Base-by-base conservation (phyloP, 2,888 invertebrate genomes). In the Euproctis similis region DNA sequence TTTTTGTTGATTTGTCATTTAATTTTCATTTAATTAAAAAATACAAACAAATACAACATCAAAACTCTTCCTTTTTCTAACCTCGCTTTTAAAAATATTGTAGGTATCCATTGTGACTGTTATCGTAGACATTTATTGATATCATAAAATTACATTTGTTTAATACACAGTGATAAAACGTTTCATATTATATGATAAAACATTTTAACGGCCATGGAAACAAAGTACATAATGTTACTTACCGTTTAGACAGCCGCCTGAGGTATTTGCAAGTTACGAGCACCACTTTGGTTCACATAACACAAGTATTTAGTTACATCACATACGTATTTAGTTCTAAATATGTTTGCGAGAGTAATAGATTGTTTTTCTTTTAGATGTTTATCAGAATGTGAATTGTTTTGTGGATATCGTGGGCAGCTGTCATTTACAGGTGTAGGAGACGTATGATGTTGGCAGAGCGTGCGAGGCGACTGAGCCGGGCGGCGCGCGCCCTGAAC, bases 161-260 rank as follows among this genome's bases (percentile, higher is more conserved):
- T n/a, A n/a, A n/a, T n/a, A n/a, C n/a, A n/a, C n/a, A n/a, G n/a
- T n/a, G n/a, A n/a, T n/a, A n/a, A n/a, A n/a, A n/a, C n/a, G n/a
- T n/a, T n/a, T n/a, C n/a, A n/a, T n/a, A n/a, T n/a, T n/a, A n/a
- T n/a, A n/a, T n/a, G n/a, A n/a, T n/a, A n/a, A n/a, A n/a, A n/a
- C n/a, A n/a, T n/a, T n/a, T n/a, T n/a, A n/a, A n/a, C n/a, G n/a
- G n/a, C n/a, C n/a, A n/a, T n/a, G n/a, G n/a, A n/a, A n/a, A n/a
- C n/a, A n/a, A n/a, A n/a, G n/a, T n/a, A n/a, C n/a, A n/a, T n/a
- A n/a, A n/a, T n/a, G n/a, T 38, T 42, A 53, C 74, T 72, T 62
- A 81, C 78, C 77, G 55, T 66, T 59, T 59, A 39, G 57, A 68
- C 75, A 71, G 73, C 75, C 60, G 69, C 75, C 73, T 50, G 54